Evolutionary conservation across 2,797 vertebrate genomes (phyloP), one percentile per base, ranked within the genome.

Genomic region (Salmo trutta): DNA sequence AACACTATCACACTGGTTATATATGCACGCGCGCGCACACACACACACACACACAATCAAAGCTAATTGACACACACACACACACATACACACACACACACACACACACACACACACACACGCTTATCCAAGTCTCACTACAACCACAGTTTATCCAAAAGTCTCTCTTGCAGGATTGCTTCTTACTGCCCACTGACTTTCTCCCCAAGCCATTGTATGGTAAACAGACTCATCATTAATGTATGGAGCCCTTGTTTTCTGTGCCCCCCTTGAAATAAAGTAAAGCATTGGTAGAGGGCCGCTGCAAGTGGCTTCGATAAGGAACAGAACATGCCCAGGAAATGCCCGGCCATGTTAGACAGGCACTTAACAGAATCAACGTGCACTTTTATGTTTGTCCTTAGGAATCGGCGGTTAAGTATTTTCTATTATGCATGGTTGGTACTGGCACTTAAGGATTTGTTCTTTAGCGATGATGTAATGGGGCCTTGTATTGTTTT

Each of bases 211-310:
- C 70, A 74, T 74, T 77, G 67, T 54, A 62, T 73, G 74, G 66
- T 47, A 73, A 77, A 79, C 62, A 62, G 62, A n/a, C 77, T 84
- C 84, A 85, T 85, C 72, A 84, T 78, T 85, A 75, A 84, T 85
- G 78, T 5, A 85, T 77, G 3, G 62, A 71, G 36, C 66, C 59
- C 62, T 80, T 79, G 73, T 77, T 74, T 75, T 29, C 29, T 51
- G n/a, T n/a, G 56, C 71, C 65, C 64, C 64, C 76, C 70, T 64
- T 76, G 54, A 74, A 77, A 71, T 29, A 74, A 77, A 76, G 80
- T 79, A 69, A 74, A 54, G 24, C 8, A 17, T 5, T 29, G 24
- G 3, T 12, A 31, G 65, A 31, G 24, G 56, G 19, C 41, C 41
- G 41, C 12, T 47, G 41, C 10, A 47, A 47, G 41, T 12, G 41